Percentiles rank a stretch among this genome's conserved stretches.
These are phyloP conservation scores for Allygus modestus DNA, from an alignment of 2,888 invertebrate genomes.

Conservation along the genomic window DNA sequence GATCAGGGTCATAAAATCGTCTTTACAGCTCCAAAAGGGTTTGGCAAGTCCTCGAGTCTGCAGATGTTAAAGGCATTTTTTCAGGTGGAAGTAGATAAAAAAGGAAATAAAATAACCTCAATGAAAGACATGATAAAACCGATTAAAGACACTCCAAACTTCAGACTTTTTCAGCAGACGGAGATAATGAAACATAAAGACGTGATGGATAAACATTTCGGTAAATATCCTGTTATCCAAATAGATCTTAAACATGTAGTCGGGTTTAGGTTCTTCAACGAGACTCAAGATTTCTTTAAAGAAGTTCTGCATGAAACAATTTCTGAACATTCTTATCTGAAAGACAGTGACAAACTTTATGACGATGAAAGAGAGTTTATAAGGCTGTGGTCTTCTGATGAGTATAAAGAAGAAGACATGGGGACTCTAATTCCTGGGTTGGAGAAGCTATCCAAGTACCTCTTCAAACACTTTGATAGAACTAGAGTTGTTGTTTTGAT, in stretches of 20 bases:
- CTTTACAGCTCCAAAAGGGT: slow-evolving; percentile 42
- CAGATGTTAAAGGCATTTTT: slow-evolving; percentile 51
- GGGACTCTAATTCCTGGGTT: slow-evolving; percentile 31
- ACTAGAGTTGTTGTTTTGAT: slow-evolving; percentile 26
- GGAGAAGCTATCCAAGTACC: slow-evolving; percentile 22
- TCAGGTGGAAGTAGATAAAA: slow-evolving; percentile 33
- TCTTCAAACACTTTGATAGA: slow-evolving; percentile 48
- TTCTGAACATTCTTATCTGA: slow-evolving; percentile 33
- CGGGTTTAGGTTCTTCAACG: slow-evolving; percentile 10
- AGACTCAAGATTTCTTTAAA: slow-evolving; percentile 42
- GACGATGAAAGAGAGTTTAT: slow-evolving; percentile 41
- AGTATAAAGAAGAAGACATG: slow-evolving; percentile 3
- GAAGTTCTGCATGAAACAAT: slow-evolving; percentile 41
- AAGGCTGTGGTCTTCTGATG: slow-evolving; percentile 19
- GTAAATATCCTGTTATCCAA: slow-evolving; percentile 50
- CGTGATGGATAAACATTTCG: slow-evolving; percentile 31
- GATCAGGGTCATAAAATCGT: slow-evolving; percentile 1
- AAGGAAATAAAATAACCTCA: slow-evolving; percentile 41
- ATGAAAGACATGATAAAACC: slow-evolving; percentile 27
- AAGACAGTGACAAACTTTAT: slow-evolving; percentile 13
- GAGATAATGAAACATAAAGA: not conserved
- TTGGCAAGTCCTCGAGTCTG: slow-evolving; percentile 20
- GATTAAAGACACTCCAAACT: slow-evolving; percentile 47
- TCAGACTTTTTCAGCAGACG: slow-evolving; percentile 19
- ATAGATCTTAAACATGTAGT: slow-evolving; percentile 14